Percentiles rank a stretch among this genome's conserved stretches.
Evolutionary conservation across 2,113 vertebrate genomes (phyloP).

Genomic region (Echinops telfairi): DNA sequence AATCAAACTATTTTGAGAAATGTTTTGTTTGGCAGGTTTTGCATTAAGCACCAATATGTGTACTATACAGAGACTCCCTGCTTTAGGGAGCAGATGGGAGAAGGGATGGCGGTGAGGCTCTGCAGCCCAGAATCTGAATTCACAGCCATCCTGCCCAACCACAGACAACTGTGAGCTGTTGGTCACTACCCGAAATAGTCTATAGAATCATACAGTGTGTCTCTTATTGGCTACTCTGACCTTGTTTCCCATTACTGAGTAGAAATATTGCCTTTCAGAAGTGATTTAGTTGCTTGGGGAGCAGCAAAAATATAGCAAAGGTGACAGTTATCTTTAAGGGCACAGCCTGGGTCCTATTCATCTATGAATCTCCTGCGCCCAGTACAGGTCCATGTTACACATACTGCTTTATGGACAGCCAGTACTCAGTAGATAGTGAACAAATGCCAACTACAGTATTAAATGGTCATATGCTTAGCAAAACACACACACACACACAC

Average conservation of each 20-base stretch:
- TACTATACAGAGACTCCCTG: neutral
- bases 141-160: neutral
- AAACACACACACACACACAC: neutral
- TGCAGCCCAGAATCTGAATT: neutral
- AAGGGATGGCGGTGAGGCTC: neutral
- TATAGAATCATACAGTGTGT: neutral
- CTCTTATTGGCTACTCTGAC: neutral
- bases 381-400: too few species aligned
- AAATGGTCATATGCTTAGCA: neutral
- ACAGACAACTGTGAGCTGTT: too few species aligned
- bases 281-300: neutral
- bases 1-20: slow-evolving; percentile 6
- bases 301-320: neutral
- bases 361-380: neutral
- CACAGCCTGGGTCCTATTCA: neutral
- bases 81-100: neutral
- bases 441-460: neutral
- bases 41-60: neutral
- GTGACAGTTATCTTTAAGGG: neutral
- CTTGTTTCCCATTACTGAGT: neutral
- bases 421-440: neutral
- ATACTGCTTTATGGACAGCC: neutral
- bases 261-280: neutral
- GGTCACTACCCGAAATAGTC: neutral
- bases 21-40: neutral